A percentile compares a stretch with the other conserved stretches of the same genome.
These are phyloP conservation scores for Sycophaga agraensis DNA, from an alignment of 1,140 invertebrate genomes.

Conservation along the genomic window DNA sequence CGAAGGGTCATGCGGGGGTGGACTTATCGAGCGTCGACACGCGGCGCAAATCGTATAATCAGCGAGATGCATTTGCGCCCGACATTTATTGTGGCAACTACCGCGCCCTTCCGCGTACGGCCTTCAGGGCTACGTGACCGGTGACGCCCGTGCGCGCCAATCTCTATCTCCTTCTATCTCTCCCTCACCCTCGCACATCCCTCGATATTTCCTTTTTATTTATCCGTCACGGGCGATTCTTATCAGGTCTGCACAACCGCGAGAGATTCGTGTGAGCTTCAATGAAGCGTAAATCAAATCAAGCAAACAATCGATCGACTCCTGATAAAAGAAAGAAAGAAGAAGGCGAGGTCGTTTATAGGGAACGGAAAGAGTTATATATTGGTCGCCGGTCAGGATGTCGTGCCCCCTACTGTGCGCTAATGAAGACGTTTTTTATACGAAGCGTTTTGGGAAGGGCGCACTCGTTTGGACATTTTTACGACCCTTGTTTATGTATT, in stretches of 20 bases:
- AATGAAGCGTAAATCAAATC: conserved; percentile 39
- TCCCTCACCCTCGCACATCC: neutral
- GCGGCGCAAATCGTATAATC: conserved; percentile 44
- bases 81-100: conserved; percentile 43
- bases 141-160: too few relatives aligned
- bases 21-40: neutral
- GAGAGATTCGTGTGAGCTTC: conserved; percentile 18
- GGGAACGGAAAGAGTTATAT: neutral
- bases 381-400: too few relatives aligned
- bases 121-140: too few relatives aligned
- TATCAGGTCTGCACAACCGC: neutral
- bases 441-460: neutral
- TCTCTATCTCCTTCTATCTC: neutral
- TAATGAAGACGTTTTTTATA: conserved; percentile 11
- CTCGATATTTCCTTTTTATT: neutral
- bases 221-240: neutral
- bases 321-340: neutral
- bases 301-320: conserved; percentile 26
- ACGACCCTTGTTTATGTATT: neutral
- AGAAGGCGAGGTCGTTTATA: neutral
- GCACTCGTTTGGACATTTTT: neutral
- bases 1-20: too few relatives aligned
- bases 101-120: conserved; percentile 53
- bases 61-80: conserved; percentile 49
- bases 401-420: neutral